Base-by-base conservation (phyloP, 1,140 invertebrate species). In the Tyrophagus putrescentiae region DNA sequence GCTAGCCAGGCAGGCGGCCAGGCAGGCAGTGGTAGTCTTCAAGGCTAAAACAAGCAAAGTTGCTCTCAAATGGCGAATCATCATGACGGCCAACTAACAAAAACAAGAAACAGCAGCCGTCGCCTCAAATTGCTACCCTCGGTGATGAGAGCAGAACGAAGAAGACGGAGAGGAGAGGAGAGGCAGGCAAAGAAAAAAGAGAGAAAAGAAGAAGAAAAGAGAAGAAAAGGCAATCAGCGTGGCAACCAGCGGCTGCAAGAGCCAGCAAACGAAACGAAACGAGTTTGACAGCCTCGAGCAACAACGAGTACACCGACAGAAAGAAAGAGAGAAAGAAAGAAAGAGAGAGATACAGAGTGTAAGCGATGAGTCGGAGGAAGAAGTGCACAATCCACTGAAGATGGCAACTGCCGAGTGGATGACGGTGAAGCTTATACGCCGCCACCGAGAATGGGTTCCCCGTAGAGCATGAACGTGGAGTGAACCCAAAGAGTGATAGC, bases 91-190 rank as follows among this genome's bases (percentile, higher is more conserved):
- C 45, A 48, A 25, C 45, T n/a, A 48, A 48, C 13, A 39, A 21
- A 13, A 39, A 39, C 36, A 39, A 39, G 36, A 39, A 39, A n/a
- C n/a, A n/a, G n/a, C n/a, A 39, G 36, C 45, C 13, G 23, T 48
- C 31, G 45, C 21, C 45, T 48, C 45, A 48, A 48, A 48, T 48
- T 48, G 45, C 45, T 48, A 48, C 45, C 45, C 45, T 48, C 45
- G 45, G 45, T 29, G 21, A 9, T 48, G 7, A 29, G 21, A 48
- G 31, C 6, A 21, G 31, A 21, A 13, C 6, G 18, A 9, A 21
- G 45, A 7, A 48, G 18, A 21, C 7, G 31, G 45, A 7, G 45
- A 48, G 45, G 31, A n/a, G 21, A 9, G 23, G 7, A 29, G 21
- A 48, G 31, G 7, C 13, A 48, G 18, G 13, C 6, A 21, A 9